Evolutionary conservation across 2,888 invertebrate species (phyloP).

Genomic region (Macropis europaea): DNA sequence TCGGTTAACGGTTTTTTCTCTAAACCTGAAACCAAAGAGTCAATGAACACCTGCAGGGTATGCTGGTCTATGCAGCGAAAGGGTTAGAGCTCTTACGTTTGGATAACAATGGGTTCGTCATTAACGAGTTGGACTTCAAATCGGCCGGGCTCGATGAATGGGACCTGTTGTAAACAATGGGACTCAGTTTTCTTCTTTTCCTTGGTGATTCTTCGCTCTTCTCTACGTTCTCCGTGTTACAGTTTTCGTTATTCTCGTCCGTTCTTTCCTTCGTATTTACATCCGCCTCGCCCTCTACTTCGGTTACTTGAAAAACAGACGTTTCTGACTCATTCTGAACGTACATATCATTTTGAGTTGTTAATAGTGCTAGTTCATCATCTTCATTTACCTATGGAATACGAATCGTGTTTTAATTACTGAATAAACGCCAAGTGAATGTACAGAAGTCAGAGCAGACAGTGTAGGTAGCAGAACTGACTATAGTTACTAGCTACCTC

Average conservation of each 20-base stretch:
- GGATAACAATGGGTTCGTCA: conserved; percentile 10
- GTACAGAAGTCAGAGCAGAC: neutral
- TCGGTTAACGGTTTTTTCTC: conserved; percentile 70
- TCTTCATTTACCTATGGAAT: conserved; percentile 72
- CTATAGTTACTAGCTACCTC: conserved; percentile 63
- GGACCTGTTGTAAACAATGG: conserved; percentile 75
- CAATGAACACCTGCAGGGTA: neutral
- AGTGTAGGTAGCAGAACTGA: neutral
- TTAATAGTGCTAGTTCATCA: conserved; percentile 69
- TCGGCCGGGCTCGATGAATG: conserved; percentile 64
- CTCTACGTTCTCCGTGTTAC: conserved; percentile 70
- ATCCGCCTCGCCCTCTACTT: conserved; percentile 73
- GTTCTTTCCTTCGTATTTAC: conserved; percentile 62
- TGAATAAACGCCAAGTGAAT: neutral
- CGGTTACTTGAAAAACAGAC: conserved; percentile 68
- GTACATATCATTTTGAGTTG: conserved; percentile 62
- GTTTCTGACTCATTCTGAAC: conserved; percentile 60
- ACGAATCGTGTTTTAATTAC: neutral
- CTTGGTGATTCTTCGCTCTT: conserved; percentile 69
- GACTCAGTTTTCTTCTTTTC: conserved; percentile 75
- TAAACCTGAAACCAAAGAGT: conserved; percentile 44
- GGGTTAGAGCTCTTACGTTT: conserved; percentile 42
- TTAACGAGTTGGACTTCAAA: conserved; percentile 35
- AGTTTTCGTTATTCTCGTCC: conserved; percentile 70
- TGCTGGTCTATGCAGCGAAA: neutral